Base-by-base conservation (phyloP, 1,140 invertebrate genomes). In the Globodera ellingtonae region DNA sequence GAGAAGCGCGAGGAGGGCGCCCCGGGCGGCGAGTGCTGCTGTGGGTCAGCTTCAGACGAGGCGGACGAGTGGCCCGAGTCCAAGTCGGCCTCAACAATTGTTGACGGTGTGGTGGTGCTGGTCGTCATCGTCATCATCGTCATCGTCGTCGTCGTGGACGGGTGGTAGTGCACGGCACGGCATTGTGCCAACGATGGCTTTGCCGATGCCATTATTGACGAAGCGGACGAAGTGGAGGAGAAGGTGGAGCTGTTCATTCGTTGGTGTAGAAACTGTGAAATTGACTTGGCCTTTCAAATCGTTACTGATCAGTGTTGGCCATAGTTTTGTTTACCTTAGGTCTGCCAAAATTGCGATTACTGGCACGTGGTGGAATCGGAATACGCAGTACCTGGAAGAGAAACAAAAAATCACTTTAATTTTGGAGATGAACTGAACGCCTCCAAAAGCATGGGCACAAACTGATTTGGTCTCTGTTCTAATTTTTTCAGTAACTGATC, bases 331-430 rank as follows among this genome's bases (percentile, higher is more conserved):
- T 21, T n/a, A 44, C 62, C 75, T 65, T 77, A 15, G n/a, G 50
- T 82, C 81, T 62, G 13, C 44, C 81, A 52, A 79, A 75, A 52
- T 76, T 52, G 62, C 84, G 74, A 75, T 86, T 86, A 35, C 62
- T 84, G 35, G 75, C 52, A 56, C 84, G 67, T 44, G 84, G 85
- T n/a, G 85, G 85, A 46, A 85, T 85, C 3, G 84, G 84, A 59
- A 86, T 86, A 62, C 84, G 72, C 18, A 85, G 80, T 10, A 85
- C 75, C 75, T 77, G 10, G 18, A n/a, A 35, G 10, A 47, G n/a
- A 47, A 18, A 52, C n/a, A n/a, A 13, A 18, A 35, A 35, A 35
- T 35, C 35, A 35, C 0, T 35, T 35, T 35, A 1, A 35, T 35
- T 35, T 35, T 35, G 35, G 35, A 35, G 1, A 35, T 35, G 35